Evolutionary conservation across 2,797 vertebrate species (phyloP), one percentile per base, ranked within the genome.

Genomic region (Diplodus puntazzo): DNA sequence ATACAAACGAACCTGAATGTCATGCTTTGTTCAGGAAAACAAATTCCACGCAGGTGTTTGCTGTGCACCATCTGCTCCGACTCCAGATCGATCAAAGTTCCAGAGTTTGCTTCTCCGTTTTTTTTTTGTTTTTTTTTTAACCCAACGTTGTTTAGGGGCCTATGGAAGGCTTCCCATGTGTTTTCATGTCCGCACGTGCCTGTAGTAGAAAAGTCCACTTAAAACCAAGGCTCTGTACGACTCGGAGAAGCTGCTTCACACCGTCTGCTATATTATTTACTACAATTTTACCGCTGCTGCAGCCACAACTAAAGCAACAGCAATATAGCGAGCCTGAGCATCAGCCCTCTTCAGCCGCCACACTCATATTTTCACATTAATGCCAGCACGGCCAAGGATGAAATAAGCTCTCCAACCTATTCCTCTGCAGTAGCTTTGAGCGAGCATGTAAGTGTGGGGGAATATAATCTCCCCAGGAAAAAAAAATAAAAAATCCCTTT

Each of bases 291-390:
- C 43, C 10, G 5, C 27, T 23, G 59, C 74, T 42, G 69, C 80
- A 55, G 53, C 68, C 74, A 68, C 63, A 75, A 54, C 52, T 64
- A 34, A 23, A 30, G 25, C 55, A 69, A 34, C 62, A 50, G 79
- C 66, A 64, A 62, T 69, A 71, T 9, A 71, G 7, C 39, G 30
- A 57, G 66, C 76, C 53, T 27, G 23, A 46, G 64, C 66, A 67
- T 81, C 68, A 49, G 58, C 68, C 34, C 30, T 57, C 52, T 63
- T 79, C 72, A 79, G 74, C 67, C 43, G 81, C 79, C 63, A 81
- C 67, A 50, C 76, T 87, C 72, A 73, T 79, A 87, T 89, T 81
- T 89, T 69, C 81, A 77, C 86, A 73, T 76, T 79, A 75, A 80
- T 62, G 70, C 45, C 73, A 75, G 55, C 78, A 81, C 21, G 17